These are phyloP conservation scores for Apocrypta bakeri DNA, from an alignment of 1,140 invertebrate genomes.

Conservation along the genomic window DNA sequence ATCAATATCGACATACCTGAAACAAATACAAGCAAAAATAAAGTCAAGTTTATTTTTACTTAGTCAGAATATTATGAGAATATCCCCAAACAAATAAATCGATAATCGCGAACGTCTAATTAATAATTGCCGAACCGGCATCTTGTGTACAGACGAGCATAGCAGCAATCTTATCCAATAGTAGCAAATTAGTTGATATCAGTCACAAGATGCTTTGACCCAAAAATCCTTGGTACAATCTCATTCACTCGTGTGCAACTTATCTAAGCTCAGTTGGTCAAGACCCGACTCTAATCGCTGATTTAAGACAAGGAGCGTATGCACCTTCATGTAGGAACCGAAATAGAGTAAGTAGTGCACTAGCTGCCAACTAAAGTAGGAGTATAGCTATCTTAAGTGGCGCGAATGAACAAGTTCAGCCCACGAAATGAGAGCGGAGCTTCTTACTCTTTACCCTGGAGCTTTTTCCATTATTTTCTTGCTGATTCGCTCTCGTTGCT, in stretches of 20 bases:
- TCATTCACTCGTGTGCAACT: not conserved
- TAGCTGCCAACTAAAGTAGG: not conserved
- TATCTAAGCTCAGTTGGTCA: constrained; percentile 30
- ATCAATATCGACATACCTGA: too few species aligned
- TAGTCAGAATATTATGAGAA: too few species aligned
- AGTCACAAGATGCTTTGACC: not conserved
- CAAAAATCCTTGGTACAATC: not conserved
- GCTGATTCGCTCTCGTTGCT: not conserved
- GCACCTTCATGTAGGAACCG: not conserved
- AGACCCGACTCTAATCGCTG: constrained; percentile 12
- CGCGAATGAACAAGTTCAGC: constrained; percentile 16
- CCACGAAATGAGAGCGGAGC: not conserved
- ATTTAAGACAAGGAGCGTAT: constrained; percentile 14
- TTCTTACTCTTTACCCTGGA: not conserved
- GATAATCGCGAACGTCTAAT: too few species aligned
- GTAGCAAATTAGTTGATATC: not conserved
- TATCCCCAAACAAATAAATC: too few species aligned
- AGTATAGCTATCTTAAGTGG: constrained; percentile 5
- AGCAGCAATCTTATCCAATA: not conserved
- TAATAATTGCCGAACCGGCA: too few species aligned
- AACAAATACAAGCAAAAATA: not conserved
- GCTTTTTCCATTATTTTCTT: not conserved
- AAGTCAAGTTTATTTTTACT: not conserved
- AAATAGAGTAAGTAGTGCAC: constrained; percentile 7
- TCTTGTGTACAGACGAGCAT: not conserved